Base-by-base conservation (phyloP, 1,140 invertebrate genomes). In the Dermatophagoides farinae region DNA sequence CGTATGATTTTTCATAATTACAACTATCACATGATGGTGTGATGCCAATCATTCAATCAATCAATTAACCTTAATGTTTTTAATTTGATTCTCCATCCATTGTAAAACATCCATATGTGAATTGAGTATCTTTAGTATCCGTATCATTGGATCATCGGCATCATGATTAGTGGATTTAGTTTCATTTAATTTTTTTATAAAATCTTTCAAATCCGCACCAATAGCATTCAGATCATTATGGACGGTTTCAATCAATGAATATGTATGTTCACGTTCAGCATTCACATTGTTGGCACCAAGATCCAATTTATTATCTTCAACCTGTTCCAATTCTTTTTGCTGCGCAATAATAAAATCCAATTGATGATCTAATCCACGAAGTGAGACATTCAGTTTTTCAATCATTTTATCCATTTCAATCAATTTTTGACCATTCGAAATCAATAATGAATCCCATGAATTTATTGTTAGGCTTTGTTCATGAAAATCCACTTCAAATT, bases 71-170 rank as follows among this genome's bases (percentile, higher is more conserved):
- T 61, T 61, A 37, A 53, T 37, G 12, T 60, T 47, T 58, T 59
- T 49, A 16, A 64, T 41, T 59, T 64, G 63, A 46, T 61, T 46
- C 40, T 68, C 67, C 6, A 96, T 81, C 87, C 88, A 95, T 66
- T 93, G 87, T 65, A 97, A 76, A 0, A 88, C 90, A 62, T 90
- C 89, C 83, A 93, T 95, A 68, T 97, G 92, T 0, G 89, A 88
- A 72, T 95, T 96, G 0, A 97, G 74, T 65, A 96, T 92, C 65
- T 86, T 85, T 1, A 87, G 82, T 64, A 96, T 88, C 74, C 92
- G 88, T 10, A 86, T 81, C 50, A 92, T 83, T 78, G 85, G 72
- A 64, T 66, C 25, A 50, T 41, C 54, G 10, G 40, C 40, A 61
- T 62, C 61, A 44, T 54, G 14, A 59, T 25, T 61, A 23, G 31